Conservation (phyloP, 1,140 invertebrate species). For the Chironomus tepperi region DNA sequence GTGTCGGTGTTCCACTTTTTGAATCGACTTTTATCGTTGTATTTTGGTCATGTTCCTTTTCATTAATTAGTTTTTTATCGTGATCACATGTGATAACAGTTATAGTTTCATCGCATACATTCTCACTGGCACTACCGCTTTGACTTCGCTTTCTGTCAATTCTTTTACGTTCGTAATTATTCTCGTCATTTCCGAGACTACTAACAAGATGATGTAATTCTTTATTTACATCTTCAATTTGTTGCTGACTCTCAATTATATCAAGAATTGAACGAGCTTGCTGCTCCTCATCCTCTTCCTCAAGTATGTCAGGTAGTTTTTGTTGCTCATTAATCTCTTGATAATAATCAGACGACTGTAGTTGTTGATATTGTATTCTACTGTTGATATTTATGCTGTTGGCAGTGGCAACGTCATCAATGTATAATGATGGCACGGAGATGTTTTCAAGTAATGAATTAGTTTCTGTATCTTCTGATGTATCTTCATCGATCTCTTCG, state of each 20-base stretch:
- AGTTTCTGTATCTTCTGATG: conserved; percentile 13
- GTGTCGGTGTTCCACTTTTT: neutral
- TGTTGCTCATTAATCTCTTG: neutral
- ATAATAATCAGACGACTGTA: neutral
- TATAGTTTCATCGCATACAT: neutral
- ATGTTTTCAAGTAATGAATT: conserved; percentile 17
- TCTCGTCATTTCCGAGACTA: neutral
- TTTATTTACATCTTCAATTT: conserved; percentile 14
- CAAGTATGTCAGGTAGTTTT: conserved; percentile 1
- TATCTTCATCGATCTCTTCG: neutral
- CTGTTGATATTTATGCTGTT: neutral
- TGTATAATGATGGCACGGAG: neutral
- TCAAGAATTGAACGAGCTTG: neutral
- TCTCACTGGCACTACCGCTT: neutral
- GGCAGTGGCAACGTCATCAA: neutral
- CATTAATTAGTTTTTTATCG: conserved; percentile 17
- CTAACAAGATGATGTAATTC: conserved; percentile 9
- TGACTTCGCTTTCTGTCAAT: neutral
- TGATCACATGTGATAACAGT: neutral
- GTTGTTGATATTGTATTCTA: neutral
- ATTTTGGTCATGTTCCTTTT: neutral
- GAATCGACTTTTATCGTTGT: neutral
- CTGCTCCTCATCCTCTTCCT: conserved; percentile 4
- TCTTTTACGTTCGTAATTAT: neutral
- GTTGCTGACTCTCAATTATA: neutral